Evolutionary conservation across 1,140 invertebrate species (phyloP).

Genomic region (Propsilocerus akamusi): DNA sequence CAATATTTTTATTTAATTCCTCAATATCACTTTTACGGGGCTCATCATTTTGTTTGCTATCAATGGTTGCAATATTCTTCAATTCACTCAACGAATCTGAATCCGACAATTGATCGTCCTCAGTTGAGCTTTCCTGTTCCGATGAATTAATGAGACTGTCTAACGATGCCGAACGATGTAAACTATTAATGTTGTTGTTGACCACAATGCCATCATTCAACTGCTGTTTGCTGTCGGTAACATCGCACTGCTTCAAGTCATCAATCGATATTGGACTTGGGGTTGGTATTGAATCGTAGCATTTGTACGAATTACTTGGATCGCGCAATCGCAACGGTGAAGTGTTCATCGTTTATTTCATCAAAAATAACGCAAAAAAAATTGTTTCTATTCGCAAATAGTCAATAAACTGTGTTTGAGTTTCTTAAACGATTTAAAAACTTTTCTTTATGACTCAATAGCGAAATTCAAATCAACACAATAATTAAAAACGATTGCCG

Average conservation of each 20-base stretch:
- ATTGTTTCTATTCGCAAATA: too few species aligned
- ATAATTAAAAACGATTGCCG: too few species aligned
- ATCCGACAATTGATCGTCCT: conserved; percentile 26
- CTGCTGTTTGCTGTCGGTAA: neutral
- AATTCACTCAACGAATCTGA: conserved; percentile 25
- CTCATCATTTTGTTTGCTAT: conserved; percentile 13
- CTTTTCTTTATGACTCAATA: too few species aligned
- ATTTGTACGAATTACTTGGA: conserved; percentile 12
- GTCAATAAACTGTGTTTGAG: too few species aligned
- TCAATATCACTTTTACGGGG: conserved; percentile 21
- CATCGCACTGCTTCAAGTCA: conserved; percentile 6
- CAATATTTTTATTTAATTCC: conserved; percentile 18
- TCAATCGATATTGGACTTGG: conserved; percentile 6
- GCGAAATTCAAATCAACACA: too few species aligned
- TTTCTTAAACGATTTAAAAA: too few species aligned
- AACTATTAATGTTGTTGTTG: conserved; percentile 10
- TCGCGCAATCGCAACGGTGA: neutral
- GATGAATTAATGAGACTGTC: conserved; percentile 45
- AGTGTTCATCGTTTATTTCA: neutral
- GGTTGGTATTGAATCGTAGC: conserved; percentile 9
- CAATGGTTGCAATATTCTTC: conserved; percentile 13
- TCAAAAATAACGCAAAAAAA: too few species aligned
- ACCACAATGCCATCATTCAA: conserved; percentile 8
- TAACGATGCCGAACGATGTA: conserved; percentile 32
- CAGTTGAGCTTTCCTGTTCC: conserved; percentile 25